Conservation (phyloP, 1,140 invertebrate genomes). For the Drosophila nasuta region DNA sequence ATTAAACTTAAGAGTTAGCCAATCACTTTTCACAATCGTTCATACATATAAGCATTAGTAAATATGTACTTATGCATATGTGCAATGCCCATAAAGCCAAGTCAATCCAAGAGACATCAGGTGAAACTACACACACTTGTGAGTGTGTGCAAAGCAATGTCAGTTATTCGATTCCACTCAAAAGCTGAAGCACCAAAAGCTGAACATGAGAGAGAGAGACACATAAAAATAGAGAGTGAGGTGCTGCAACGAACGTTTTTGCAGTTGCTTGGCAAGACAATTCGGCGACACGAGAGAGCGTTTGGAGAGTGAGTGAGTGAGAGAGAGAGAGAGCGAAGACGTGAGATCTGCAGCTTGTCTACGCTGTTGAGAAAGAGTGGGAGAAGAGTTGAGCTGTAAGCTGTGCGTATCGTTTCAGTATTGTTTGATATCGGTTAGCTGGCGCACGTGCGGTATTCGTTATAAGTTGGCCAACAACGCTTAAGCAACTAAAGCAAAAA, state of each 20-base stretch:
- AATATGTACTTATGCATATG: not conserved
- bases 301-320: constrained; percentile 23
- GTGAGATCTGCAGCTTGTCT: constrained; percentile 55
- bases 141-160: not conserved
- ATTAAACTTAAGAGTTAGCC: not conserved
- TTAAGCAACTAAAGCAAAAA: constrained; percentile 1
- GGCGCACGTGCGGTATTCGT: constrained; percentile 32
- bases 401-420: constrained; percentile 39
- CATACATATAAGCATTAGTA: not conserved
- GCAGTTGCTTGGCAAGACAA: constrained; percentile 43
- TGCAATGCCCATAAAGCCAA: constrained; percentile 8
- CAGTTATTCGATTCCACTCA: constrained; percentile 46
- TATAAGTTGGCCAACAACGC: constrained; percentile 16
- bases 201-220: constrained; percentile 30
- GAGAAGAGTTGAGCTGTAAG: constrained; percentile 21
- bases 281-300: constrained; percentile 17
- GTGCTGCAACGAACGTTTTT: constrained; percentile 21
- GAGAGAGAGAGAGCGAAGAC: not conserved
- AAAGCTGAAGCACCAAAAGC: constrained; percentile 28
- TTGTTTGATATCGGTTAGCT: constrained; percentile 34
- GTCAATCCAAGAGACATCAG: constrained; percentile 37
- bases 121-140: constrained; percentile 38
- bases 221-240: not conserved
- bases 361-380: constrained; percentile 27
- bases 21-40: not conserved